phyloP scores from a whole-genome alignment of 1,140 invertebrate genomes.

The Ruditapes philippinarum region DNA sequence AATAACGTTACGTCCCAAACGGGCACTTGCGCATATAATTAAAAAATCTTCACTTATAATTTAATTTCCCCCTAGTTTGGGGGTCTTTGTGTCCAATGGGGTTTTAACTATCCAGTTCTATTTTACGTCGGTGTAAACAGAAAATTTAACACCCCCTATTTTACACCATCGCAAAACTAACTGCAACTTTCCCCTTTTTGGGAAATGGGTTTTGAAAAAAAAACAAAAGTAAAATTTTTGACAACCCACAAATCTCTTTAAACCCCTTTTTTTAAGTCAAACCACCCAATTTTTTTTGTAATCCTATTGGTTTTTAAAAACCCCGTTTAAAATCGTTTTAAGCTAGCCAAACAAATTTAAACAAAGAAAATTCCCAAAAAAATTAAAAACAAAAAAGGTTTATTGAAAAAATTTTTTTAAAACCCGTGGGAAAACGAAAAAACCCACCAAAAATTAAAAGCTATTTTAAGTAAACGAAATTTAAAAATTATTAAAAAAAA shows the following conservation, averaged over 20 bases:
- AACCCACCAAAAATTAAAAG: neutral
- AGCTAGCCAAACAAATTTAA: conserved; percentile 38
- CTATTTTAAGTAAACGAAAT: neutral
- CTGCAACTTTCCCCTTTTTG: neutral
- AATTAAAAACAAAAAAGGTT: conserved; percentile 36
- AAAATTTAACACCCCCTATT: neutral
- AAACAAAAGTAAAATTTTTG: neutral
- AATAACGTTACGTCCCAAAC: no score
- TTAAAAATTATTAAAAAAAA: conserved; percentile 10
- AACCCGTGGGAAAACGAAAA: conserved; percentile 15
- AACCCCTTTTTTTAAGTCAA: neutral
- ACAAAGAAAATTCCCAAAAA: conserved; percentile 12
- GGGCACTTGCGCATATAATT: no score
- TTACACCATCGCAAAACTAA: conserved; percentile 31
- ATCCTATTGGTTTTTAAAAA: conserved; percentile 44
- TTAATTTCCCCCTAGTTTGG: no score
- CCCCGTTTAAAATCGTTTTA: neutral
- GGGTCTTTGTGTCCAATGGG: no score
- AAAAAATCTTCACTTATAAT: no score
- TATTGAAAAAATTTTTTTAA: neutral
- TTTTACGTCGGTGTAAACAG: neutral
- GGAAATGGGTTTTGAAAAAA: neutral
- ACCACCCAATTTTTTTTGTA: neutral
- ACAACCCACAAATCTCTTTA: conserved; percentile 22
- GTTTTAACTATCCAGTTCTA: neutral